Percentiles rank a stretch among this genome's conserved stretches.
Evolutionary conservation across 2,113 vertebrate species (phyloP).

Genomic region (Vulpes ferrilata): DNA sequence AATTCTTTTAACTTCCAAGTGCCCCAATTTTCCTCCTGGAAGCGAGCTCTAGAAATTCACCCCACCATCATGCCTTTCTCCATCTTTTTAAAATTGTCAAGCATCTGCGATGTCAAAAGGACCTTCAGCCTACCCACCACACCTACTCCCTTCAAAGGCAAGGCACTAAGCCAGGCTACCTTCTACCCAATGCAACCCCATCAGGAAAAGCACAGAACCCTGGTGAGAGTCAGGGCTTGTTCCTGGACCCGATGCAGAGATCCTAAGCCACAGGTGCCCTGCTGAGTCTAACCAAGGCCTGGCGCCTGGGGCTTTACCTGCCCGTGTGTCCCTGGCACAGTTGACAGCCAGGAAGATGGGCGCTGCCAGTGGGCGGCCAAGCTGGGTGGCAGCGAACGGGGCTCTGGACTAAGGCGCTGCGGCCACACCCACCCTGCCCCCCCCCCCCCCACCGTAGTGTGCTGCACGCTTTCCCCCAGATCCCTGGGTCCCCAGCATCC

Average conservation of each 20-base stretch:
- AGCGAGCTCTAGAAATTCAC: neutral
- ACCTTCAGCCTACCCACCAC: neutral
- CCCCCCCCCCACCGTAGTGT: neutral
- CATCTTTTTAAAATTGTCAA: neutral
- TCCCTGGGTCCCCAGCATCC: neutral
- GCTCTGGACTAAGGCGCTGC: neutral
- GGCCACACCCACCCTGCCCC: neutral
- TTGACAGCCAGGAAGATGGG: neutral
- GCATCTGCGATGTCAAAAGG: neutral
- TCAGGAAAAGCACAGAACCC: neutral
- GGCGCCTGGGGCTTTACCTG: neutral
- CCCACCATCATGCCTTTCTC: neutral
- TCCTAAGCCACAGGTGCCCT: neutral
- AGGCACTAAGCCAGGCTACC: neutral
- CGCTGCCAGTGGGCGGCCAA: neutral
- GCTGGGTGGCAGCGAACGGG: neutral
- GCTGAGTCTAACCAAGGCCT: neutral
- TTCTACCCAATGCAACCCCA: neutral
- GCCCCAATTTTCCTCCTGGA: conserved; percentile 41
- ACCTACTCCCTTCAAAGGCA: neutral
- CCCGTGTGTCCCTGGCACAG: neutral
- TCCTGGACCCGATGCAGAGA: neutral
- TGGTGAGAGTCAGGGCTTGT: neutral
- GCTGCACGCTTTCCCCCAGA: neutral
- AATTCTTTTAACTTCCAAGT: neutral